Conservation (phyloP, 2,113 vertebrate genomes). For the Arvicanthis niloticus region DNA sequence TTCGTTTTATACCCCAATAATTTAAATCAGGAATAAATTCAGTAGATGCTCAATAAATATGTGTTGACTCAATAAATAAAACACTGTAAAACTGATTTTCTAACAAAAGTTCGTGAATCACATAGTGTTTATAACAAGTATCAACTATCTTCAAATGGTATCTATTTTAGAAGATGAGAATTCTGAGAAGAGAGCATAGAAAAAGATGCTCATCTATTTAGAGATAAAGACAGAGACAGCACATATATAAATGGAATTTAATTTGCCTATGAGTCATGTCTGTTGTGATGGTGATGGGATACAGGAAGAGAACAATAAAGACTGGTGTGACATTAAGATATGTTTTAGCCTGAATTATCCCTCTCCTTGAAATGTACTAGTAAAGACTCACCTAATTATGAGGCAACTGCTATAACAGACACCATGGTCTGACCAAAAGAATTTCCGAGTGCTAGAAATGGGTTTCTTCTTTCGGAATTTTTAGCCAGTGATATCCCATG, state of each 20-base stretch:
- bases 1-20: not conserved
- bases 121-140: not conserved
- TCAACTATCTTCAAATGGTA: not conserved
- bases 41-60: slow-evolving; percentile 34
- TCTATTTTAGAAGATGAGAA: not conserved
- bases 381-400: not conserved
- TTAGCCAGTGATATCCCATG: not conserved
- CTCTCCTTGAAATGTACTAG: not conserved
- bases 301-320: not conserved
- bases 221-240: not conserved
- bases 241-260: not conserved
- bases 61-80: not conserved
- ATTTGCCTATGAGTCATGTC: not conserved
- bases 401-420: not conserved
- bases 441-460: not conserved
- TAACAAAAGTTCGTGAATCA: not conserved
- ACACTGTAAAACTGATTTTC: not conserved
- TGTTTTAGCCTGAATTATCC: not conserved
- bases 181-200: not conserved
- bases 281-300: fast-evolving
- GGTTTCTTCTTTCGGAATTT: not conserved
- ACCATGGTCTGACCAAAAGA: not conserved
- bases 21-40: slow-evolving; percentile 3
- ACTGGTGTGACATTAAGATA: not conserved
- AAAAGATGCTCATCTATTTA: not conserved